Percentiles rank a stretch among this genome's conserved stretches.
Evolutionary conservation across 2,888 invertebrate species (phyloP).

Genomic region (Drosophila bunnanda): DNA sequence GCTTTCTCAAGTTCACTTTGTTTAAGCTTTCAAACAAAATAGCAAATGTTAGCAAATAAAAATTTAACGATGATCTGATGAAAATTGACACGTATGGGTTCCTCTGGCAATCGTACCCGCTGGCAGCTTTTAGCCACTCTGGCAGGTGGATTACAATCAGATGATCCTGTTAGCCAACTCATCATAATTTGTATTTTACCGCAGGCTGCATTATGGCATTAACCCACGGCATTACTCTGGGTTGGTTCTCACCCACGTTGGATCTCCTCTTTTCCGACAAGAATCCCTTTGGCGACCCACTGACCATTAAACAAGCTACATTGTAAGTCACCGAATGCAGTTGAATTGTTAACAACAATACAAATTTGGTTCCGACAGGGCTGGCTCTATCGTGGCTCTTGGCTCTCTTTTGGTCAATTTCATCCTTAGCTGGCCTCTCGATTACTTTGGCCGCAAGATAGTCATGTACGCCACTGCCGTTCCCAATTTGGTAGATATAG

Average conservation of each 20-base stretch:
- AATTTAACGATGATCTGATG: not conserved
- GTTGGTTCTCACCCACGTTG: slow-evolving; percentile 79
- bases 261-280: slow-evolving; percentile 58
- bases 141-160: slow-evolving; percentile 51
- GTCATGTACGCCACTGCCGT: slow-evolving; percentile 68
- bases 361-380: slow-evolving; percentile 29
- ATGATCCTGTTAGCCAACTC: not conserved
- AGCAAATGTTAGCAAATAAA: no score
- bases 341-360: not conserved
- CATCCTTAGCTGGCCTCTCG: slow-evolving; percentile 66
- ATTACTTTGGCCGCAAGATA: slow-evolving; percentile 71
- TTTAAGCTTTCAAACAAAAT: not conserved
- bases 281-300: slow-evolving; percentile 50
- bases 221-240: slow-evolving; percentile 75
- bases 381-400: slow-evolving; percentile 69
- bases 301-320: slow-evolving; percentile 61
- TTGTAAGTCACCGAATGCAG: slow-evolving; percentile 33
- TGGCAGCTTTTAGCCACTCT: slow-evolving; percentile 65
- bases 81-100: not conserved
- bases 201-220: slow-evolving; percentile 77
- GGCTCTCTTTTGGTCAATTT: slow-evolving; percentile 71
- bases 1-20: not conserved
- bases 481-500: slow-evolving; percentile 69
- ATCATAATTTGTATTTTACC: not conserved
- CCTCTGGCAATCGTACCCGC: slow-evolving; percentile 15